Base-by-base conservation (phyloP, 1,140 invertebrate species). In the Aradophagus sp. region DNA sequence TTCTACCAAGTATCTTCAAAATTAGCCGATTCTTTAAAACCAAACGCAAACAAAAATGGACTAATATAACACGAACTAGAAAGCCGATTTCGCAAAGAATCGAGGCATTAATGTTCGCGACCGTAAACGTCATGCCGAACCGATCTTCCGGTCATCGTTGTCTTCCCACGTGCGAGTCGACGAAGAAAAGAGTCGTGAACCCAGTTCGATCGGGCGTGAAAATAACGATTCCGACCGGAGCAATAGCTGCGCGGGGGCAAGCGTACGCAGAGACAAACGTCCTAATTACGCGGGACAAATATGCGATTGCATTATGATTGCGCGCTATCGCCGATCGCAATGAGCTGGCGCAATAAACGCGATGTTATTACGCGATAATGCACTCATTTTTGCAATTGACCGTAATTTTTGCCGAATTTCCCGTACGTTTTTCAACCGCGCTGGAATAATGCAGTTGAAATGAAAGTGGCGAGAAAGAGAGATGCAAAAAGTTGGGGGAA, bases 151-250 rank as follows among this genome's bases (percentile, higher is more conserved):
- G 53, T 58, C 42, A 32, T 38, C 19, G 45, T 65, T 72, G 61
- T 65, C 68, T 61, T 66, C 68, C 68, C 68, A 65, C 68, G 68
- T 72, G 31, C 38, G 39, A 31, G 10, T 50, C 50, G 35, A 17
- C n/a, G 47, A 39, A 39, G 48, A 66, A 72, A 61, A 50, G 45
- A 59, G 20, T 53, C 63, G 20, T 29, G 59, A 31, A 47, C 36
- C 50, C 23, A 10, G 45, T 58, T 65, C 52, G 35, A 73, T 69
- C 73, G 65, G 62, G 48, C 66, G 65, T 66, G 73, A 68, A 73
- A 77, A 75, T 76, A 73, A 75, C 53, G 70, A 77, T 70, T 50
- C 45, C 42, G 34, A 56, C 42, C 16, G 1, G 27, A 32, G 36
- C 58, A 70, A 70, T 52, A 23, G 41, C 45, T 29, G 31, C 26